phyloP scores from a whole-genome alignment of 30 jellyfish, hydroid and myxozoan species.

The Aurelia aurita complex sp. Pacific region DNA sequence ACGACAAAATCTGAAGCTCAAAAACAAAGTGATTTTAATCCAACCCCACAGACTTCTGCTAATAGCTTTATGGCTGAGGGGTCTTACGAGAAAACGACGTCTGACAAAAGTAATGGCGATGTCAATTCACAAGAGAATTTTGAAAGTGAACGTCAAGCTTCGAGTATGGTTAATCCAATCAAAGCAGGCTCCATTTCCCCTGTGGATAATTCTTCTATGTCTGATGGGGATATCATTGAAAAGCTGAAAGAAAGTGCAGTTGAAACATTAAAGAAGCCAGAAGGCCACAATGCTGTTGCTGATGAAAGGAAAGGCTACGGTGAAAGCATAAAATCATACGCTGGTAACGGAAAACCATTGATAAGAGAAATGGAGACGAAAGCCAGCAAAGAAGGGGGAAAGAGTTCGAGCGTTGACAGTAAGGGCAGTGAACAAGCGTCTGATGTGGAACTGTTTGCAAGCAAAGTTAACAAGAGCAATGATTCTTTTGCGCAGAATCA shows the following conservation, averaged over 20 bases:
- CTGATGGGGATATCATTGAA: constrained; percentile 53
- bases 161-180: neutral
- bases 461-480: too few species aligned
- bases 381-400: neutral
- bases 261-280: constrained; percentile 10
- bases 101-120: neutral
- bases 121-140: neutral
- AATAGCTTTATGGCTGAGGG: neutral
- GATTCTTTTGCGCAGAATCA: too few species aligned
- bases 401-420: neutral
- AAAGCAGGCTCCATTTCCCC: constrained; percentile 9
- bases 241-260: constrained; percentile 37
- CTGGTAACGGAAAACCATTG: constrained; percentile 18
- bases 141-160: neutral
- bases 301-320: neutral
- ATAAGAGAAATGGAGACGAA: constrained; percentile 11
- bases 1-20: neutral
- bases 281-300: neutral
- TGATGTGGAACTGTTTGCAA: too few species aligned
- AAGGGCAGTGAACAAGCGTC: neutral
- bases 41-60: neutral
- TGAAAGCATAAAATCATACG: neutral
- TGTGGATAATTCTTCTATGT: constrained; percentile 31
- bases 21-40: too few species aligned
- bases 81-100: neutral